phyloP scores from a whole-genome alignment of 2,888 invertebrate species.

The Ornithoptera alexandrae region DNA sequence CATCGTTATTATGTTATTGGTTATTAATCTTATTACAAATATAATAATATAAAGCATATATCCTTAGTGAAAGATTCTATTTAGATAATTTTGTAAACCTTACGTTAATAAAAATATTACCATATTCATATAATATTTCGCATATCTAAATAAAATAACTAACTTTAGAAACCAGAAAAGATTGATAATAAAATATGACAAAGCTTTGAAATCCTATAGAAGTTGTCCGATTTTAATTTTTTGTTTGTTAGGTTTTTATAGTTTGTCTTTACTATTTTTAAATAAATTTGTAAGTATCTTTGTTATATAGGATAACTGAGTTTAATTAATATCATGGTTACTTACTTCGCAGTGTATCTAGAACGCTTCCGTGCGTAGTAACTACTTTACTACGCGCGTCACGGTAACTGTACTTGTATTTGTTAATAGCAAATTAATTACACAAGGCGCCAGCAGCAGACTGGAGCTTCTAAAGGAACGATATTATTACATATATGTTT shows the following conservation, averaged over 20 bases:
- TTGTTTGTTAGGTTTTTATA: background rate
- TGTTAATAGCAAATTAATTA: conserved; percentile 66
- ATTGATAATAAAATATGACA: too few relatives aligned
- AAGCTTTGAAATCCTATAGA: too few relatives aligned
- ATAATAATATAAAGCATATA: too few relatives aligned
- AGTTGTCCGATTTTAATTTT: too few relatives aligned
- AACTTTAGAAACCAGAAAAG: too few relatives aligned
- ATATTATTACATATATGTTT: conserved; percentile 66
- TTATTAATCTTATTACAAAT: too few relatives aligned
- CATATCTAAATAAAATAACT: too few relatives aligned
- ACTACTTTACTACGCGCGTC: background rate
- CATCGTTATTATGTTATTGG: too few relatives aligned
- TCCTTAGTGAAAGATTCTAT: too few relatives aligned
- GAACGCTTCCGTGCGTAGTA: conserved; percentile 21
- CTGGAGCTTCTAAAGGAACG: conserved; percentile 45
- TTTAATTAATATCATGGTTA: conserved; percentile 6
- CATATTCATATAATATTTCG: too few relatives aligned
- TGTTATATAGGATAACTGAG: background rate
- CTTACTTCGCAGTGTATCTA: conserved; percentile 7
- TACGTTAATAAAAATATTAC: too few relatives aligned
- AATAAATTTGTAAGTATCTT: background rate
- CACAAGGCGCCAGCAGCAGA: conserved; percentile 44
- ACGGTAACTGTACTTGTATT: conserved; percentile 40
- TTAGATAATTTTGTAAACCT: too few relatives aligned
- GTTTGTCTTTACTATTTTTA: background rate